Evolutionary conservation across 1,140 invertebrate genomes (phyloP).

Genomic region (Diabrotica undecimpunctata): DNA sequence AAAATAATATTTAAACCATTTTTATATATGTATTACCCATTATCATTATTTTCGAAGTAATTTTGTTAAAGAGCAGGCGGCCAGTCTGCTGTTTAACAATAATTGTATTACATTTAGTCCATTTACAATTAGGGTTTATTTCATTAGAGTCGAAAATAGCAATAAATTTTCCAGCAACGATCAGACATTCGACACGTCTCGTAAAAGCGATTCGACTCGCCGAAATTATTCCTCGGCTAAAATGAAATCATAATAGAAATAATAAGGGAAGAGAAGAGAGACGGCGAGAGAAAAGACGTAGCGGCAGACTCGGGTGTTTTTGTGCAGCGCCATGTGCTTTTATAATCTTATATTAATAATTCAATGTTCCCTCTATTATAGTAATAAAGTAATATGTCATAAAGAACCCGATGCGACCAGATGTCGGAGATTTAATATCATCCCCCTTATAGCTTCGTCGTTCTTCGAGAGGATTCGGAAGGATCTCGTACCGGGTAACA

Average conservation of each 20-base stretch:
- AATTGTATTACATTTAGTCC: no score
- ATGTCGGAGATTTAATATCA: constrained; percentile 47
- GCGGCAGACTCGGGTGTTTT: constrained; percentile 32
- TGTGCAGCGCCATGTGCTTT: constrained; percentile 40
- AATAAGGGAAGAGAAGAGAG: constrained; percentile 1
- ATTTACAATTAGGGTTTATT: no score
- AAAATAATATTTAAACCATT: no score
- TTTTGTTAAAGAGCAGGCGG: no score
- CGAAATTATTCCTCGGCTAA: constrained; percentile 16
- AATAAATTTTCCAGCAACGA: constrained; percentile 6
- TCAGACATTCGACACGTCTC: constrained; percentile 9
- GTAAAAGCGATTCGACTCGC: constrained; percentile 25
- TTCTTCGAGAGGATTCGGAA: constrained; percentile 20
- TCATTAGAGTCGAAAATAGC: background rate
- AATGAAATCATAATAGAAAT: constrained; percentile 38
- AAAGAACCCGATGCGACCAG: constrained; percentile 43
- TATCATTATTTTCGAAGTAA: no score
- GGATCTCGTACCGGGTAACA: constrained; percentile 17
- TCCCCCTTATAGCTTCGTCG: constrained; percentile 17
- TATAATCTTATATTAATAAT: constrained; percentile 50
- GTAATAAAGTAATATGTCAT: constrained; percentile 50
- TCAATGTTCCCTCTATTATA: constrained; percentile 49
- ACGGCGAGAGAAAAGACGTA: constrained; percentile 4
- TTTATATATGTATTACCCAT: no score
- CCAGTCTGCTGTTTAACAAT: no score